Percentiles rank a stretch among this genome's conserved stretches.
Conservation (phyloP, 1,140 invertebrate species). For the Arion vulgaris region DNA sequence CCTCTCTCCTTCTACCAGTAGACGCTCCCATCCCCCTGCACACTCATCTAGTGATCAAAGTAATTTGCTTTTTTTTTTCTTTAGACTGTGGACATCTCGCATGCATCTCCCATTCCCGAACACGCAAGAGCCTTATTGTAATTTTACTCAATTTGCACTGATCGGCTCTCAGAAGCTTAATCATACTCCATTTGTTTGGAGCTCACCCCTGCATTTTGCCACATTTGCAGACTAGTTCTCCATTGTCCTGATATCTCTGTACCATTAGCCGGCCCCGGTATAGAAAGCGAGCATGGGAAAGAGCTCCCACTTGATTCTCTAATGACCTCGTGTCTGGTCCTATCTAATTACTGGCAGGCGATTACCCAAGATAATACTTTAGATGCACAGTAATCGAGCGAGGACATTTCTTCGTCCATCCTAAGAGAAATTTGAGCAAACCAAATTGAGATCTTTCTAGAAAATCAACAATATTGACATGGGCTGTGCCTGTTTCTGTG, state of each 20-base stretch:
- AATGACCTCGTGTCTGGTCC: neutral
- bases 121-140: neutral
- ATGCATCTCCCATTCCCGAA: neutral
- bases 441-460: neutral
- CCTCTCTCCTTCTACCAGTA: neutral
- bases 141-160: neutral
- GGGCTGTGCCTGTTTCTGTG: neutral
- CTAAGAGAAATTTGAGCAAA: neutral
- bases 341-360: neutral
- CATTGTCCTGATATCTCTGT: neutral
- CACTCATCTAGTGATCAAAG: neutral
- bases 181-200: neutral
- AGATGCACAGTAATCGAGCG: neutral
- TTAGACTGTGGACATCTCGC: neutral
- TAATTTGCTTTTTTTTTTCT: neutral
- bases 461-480: neutral
- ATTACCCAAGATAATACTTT: neutral
- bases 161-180: slow-evolving; percentile 5
- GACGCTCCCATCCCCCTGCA: neutral
- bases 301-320: neutral
- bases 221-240: neutral
- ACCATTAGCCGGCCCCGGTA: neutral
- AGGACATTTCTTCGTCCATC: neutral
- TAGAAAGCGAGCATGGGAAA: neutral
- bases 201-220: neutral